Base-by-base conservation (phyloP, 2,113 vertebrate genomes). In the Corapipo altera region DNA sequence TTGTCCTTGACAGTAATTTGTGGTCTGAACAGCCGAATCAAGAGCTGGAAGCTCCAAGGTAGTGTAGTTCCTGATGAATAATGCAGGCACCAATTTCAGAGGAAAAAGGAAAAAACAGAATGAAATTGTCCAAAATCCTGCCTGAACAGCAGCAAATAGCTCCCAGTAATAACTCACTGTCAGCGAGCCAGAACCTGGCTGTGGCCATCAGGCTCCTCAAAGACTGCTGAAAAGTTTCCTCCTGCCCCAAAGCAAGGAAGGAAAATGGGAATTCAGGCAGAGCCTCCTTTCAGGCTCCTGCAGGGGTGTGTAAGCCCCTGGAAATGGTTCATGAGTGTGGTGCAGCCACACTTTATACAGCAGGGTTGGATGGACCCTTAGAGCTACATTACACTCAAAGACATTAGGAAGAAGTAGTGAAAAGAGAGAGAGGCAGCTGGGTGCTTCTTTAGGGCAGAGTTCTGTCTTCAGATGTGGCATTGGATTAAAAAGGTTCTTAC, bases 21-120 rank as follows among this genome's bases (percentile, higher is more conserved):
- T 86, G 76, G 52, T 21, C 85, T 84, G 82, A 93, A 67, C 30
- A 77, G 67, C 67, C n/a, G 46, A 82, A 83, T 67, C 48, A 41
- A 48, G 86, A 94, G 75, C 62, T 74, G 59, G 74, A 64, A 78
- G 43, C 32, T 86, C 69, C 1, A 7, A 86, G 73, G 33, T 78
- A 67, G 44, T 2, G 30, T 57, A 48, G 76, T 88, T 79, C 91
- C 86, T 94, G 88, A 85, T 94, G 57, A 93, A 81, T 94, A 95
- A 95, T 82, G 44, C 70, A 91, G 41, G 30, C 54, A 80, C 33
- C 22, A 24, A 9, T 64, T 48, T 86, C 3, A 0, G 39, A 55
- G 67, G 62, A 35, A 72, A 82, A 85, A 44, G 11, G 12, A 3
- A 4, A 43, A 76, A 79, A 7, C 49, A 37, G 35, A 61, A 55